Evolutionary conservation across 2,888 invertebrate species (phyloP).

Genomic region (Laothoe populi): DNA sequence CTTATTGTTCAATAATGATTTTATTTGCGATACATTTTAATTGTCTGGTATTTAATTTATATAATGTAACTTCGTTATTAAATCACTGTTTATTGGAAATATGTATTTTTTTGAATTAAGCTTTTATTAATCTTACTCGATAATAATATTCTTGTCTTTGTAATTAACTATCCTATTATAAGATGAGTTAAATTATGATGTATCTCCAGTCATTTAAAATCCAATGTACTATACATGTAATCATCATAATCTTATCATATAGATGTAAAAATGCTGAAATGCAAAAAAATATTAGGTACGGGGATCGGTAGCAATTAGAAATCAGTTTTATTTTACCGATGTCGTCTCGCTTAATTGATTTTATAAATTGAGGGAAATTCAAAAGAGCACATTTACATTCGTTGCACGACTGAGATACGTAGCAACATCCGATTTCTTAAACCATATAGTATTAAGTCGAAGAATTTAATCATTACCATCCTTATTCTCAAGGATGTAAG

Average conservation of each 20-base stretch:
- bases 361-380: slow-evolving; percentile 67
- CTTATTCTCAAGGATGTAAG: slow-evolving; percentile 33
- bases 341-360: slow-evolving; percentile 69
- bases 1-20: slow-evolving; percentile 36
- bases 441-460: slow-evolving; percentile 21
- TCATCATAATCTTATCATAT: too few relatives aligned
- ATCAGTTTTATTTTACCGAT: slow-evolving; percentile 30
- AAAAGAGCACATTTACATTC: slow-evolving; percentile 66
- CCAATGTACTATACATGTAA: too few relatives aligned
- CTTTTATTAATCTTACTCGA: too few relatives aligned
- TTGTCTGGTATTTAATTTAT: neutral
- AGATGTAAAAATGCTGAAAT: neutral
- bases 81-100: too few relatives aligned
- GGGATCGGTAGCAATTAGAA: neutral
- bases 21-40: slow-evolving; percentile 17
- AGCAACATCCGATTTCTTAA: slow-evolving; percentile 39
- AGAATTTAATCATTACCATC: slow-evolving; percentile 30
- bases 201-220: too few relatives aligned
- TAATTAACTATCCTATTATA: too few relatives aligned
- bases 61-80: too few relatives aligned
- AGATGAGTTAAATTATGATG: too few relatives aligned
- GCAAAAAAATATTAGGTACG: neutral
- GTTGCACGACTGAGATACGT: slow-evolving; percentile 57
- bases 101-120: too few relatives aligned
- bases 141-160: too few relatives aligned